Base-by-base conservation (phyloP, 1,140 invertebrate genomes). In the Sarcophaga peregrina region DNA sequence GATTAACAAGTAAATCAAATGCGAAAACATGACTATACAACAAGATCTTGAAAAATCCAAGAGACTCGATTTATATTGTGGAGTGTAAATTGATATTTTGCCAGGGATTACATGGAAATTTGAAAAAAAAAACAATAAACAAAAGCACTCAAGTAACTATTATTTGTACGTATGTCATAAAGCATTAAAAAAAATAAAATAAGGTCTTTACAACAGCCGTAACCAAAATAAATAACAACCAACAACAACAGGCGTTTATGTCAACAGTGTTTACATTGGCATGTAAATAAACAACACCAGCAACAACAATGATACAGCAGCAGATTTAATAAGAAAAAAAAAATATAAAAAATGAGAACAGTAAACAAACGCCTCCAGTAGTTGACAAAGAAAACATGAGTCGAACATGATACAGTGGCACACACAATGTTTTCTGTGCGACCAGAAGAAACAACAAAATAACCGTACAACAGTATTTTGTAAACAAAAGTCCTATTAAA, bases 221-320 rank as follows among this genome's bases (percentile, higher is more conserved):
- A 8, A 8, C 10, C 5, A 9, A 20, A 20, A n/a, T n/a, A 75
- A 47, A 78, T n/a, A 8, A 78, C 10, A 48, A 10, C 4, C 75
- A 78, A 25, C 62, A 78, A 0, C 75, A 50, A 13, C 75, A 78
- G 75, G 75, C 75, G 75, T 78, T 78, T 20, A 50, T 78, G 75
- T 78, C 75, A 78, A 48, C 47, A 78, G 50, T 78, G 50, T 78
- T 78, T 50, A 78, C 75, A 13, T 78, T 50, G 75, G 75, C 75
- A 78, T 78, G 75, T 20, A 78, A 78, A 52, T 78, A 76, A 76
- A 76, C 74, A 76, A 76, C 74, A 48, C n/a, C 45, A 48, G 15
- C 37, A 74, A 68, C 62, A 72, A 72, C 11, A 17, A 48, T 17
- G 47, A 76, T 13, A 58, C 54, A 13, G n/a, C 54, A n/a, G 54